Evolutionary conservation across 2,113 vertebrate genomes (phyloP), one percentile per base, ranked within the genome.

Genomic region (Coturnix japonica): DNA sequence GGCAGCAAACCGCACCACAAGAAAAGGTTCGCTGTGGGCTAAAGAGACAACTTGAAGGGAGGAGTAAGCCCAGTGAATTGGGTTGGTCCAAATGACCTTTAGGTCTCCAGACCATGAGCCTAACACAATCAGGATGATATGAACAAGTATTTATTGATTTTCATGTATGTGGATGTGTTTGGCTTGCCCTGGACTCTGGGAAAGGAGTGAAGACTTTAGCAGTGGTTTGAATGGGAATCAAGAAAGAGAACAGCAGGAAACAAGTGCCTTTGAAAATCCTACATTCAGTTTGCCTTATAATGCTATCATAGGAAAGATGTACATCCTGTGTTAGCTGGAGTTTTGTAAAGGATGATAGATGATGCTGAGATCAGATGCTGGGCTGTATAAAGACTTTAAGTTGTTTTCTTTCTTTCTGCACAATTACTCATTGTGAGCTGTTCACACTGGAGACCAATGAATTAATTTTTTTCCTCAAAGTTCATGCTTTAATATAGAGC

Each of bases 401-500:
- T 84, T 88, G 44, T 91, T 65, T 82, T 56, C 72, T 81, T 89
- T 85, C 43, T 93, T 95, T 86, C 65, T 14, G 1, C 28, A 76
- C 33, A 81, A 57, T 90, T 70, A 49, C 16, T 95, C 31, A 64
- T 47, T 94, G 81, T 6, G 18, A 88, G 33, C 70, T 91, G 51
- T 71, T 33, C 39, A 35, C 44, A 22, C 49, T 81, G 56, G 73
- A 85, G 69, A 95, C 66, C 43, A 91, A 37, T 53, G 59, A 93
- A 95, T 93, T 81, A 81, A 81, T 51, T 90, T 92, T 96, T 79
- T 95, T 73, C 37, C 4, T 89, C 82, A 90, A 82, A 83, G 59
- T 87, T 95, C 53, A 64, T 91, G 87, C 47, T 94, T 59, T 94
- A 94, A 65, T 77, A 89, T 28, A 83, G 41, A 96, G 82, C 91